Evolutionary conservation across 2,888 invertebrate species (phyloP), one percentile per base, ranked within the genome.

Genomic region (Mamestra brassicae): DNA sequence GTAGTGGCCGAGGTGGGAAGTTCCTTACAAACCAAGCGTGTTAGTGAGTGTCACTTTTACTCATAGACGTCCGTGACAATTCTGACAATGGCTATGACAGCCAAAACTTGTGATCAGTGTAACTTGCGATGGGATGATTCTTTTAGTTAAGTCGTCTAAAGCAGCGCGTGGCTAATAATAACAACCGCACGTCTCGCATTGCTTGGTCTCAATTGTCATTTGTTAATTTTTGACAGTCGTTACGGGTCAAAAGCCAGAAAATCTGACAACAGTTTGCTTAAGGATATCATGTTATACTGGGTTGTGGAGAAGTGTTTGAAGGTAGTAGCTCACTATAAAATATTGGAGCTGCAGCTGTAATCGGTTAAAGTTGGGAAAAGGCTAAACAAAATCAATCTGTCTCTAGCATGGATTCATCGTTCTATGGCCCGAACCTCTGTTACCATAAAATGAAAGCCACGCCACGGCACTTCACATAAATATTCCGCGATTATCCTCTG

Each of bases 401-500:
- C 60, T 60, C 4, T n/a, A 4, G 3, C 4, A 17, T 60, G 10
- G 60, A 4, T n/a, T 60, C 10, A 17, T 42, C 2, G 17, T 4
- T 60, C 60, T 60, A 8, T 60, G 38, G 42, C 10, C 10, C 5
- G 10, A 60, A 42, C 60, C 60, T 60, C 60, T 60, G 60, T 60
- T 38, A 1, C 60, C 60, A 34, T 80, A 58, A 80, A 83, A 82
- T 77, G 57, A 69, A 75, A 76, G 74, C 66, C 55, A 76, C 64
- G 68, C 52, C 17, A 15, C 61, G 42, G 62, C 54, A 69, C 61
- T 76, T 42, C 69, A 64, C 73, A 78, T 84, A 84, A 83, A 78
- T 81, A 78, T 76, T 36, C 45, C 60, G 15, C 55, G 70, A 77
- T 81, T 73, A 84, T 76, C 67, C 61, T 50, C 68, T n/a, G 26